Evolutionary conservation across 2,113 vertebrate species (phyloP).

Genomic region (Corythornis vintsioides): DNA sequence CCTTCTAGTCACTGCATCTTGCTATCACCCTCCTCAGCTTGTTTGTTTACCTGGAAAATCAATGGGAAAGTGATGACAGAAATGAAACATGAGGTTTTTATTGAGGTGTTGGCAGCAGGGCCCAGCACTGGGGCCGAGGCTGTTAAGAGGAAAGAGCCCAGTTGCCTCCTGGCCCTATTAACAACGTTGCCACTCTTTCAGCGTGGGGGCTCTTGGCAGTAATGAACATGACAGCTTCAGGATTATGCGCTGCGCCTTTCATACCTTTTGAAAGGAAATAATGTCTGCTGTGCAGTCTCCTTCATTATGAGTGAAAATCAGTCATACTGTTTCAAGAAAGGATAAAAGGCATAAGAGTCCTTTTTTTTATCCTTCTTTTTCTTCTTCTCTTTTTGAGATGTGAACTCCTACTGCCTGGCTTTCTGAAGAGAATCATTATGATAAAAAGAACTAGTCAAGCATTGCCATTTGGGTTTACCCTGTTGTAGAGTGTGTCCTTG

Average conservation of each 20-base stretch:
- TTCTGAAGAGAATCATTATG: slow-evolving; percentile 75
- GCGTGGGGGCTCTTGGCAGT: not conserved
- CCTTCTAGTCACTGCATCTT: slow-evolving; percentile 6
- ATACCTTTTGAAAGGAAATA: slow-evolving; percentile 70
- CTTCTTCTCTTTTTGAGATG: slow-evolving; percentile 58
- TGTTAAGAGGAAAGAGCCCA: slow-evolving; percentile 18
- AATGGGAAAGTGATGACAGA: slow-evolving; percentile 22
- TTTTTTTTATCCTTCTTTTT: slow-evolving; percentile 45
- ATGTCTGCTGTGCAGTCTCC: slow-evolving; percentile 62
- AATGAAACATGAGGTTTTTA: not conserved
- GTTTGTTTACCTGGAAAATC: slow-evolving; percentile 53
- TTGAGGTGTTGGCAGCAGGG: not conserved
- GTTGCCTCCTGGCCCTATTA: slow-evolving; percentile 60
- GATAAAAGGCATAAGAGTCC: slow-evolving; percentile 73
- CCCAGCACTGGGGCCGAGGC: not conserved
- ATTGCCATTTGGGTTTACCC: slow-evolving; percentile 64
- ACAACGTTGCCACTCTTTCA: slow-evolving; percentile 19
- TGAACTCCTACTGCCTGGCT: slow-evolving; percentile 46
- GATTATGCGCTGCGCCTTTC: slow-evolving; percentile 52
- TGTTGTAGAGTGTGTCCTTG: slow-evolving; percentile 65
- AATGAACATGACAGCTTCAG: slow-evolving; percentile 64
- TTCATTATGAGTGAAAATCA: slow-evolving; percentile 73
- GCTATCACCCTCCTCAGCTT: slow-evolving; percentile 20
- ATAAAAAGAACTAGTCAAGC: slow-evolving; percentile 73
- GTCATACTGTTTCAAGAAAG: slow-evolving; percentile 71